Percentiles rank a stretch among this genome's conserved stretches.
These are phyloP conservation scores for Nebria ingens DNA, from an alignment of 1,140 invertebrate species.

Conservation along the genomic window DNA sequence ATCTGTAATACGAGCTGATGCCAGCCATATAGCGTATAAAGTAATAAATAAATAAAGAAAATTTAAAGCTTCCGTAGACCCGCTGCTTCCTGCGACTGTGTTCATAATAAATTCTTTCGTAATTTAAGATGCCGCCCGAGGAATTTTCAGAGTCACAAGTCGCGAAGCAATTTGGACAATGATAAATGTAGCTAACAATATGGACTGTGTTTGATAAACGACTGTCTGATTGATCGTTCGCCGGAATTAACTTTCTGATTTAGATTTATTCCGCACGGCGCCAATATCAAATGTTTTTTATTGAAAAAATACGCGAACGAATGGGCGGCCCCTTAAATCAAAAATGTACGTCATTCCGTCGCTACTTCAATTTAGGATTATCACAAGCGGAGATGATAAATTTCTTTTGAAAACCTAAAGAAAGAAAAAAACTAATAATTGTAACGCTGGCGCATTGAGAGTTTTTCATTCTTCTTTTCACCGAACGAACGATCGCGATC, in stretches of 20 bases:
- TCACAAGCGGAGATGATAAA: conserved; percentile 2
- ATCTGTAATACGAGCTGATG: too few species aligned
- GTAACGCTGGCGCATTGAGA: background rate
- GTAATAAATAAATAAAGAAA: too few species aligned
- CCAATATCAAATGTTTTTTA: conserved; percentile 6
- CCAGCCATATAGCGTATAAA: too few species aligned
- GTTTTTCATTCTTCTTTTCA: background rate
- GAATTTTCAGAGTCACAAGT: background rate
- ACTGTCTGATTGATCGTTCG: conserved; percentile 6
- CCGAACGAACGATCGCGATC: background rate
- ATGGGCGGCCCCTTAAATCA: background rate
- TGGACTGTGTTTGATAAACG: conserved; percentile 9
- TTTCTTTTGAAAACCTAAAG: background rate
- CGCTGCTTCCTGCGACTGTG: too few species aligned
- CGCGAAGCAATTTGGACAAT: conserved; percentile 6
- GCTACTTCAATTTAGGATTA: conserved; percentile 1
- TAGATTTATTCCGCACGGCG: background rate
- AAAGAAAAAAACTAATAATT: conserved; percentile 1
- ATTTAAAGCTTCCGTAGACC: too few species aligned
- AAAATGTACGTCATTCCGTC: background rate
- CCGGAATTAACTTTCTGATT: conserved; percentile 5
- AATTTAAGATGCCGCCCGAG: background rate
- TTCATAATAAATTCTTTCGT: background rate
- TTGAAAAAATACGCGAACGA: conserved; percentile 3
- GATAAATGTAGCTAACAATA: conserved; percentile 9